These are phyloP conservation scores for Polyommatus iphigenia DNA, from an alignment of 2,888 invertebrate species.

Conservation along the genomic window DNA sequence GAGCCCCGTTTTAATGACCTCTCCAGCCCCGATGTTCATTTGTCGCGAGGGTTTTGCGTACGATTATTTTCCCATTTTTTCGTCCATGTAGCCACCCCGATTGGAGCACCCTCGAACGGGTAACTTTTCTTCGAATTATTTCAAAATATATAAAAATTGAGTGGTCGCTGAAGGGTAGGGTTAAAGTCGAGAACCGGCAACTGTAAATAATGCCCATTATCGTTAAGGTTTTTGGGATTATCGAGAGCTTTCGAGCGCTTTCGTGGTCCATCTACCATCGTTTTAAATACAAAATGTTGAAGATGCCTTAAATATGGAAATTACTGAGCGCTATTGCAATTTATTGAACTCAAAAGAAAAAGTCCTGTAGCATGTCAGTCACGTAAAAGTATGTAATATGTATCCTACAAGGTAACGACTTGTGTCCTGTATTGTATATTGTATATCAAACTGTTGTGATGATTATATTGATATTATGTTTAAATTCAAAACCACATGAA, in stretches of 20 bases:
- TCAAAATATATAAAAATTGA: constrained; percentile 27
- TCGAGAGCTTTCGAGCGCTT: background rate
- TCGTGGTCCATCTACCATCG: background rate
- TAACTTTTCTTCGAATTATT: constrained; percentile 38
- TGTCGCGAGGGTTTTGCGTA: constrained; percentile 75
- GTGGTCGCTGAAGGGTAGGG: constrained; percentile 23
- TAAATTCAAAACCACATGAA: background rate
- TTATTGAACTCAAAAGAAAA: too few species aligned
- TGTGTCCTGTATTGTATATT: background rate
- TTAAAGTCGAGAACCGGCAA: background rate
- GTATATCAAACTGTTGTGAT: background rate
- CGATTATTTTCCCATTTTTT: constrained; percentile 70
- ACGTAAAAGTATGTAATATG: background rate
- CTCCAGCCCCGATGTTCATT: constrained; percentile 79
- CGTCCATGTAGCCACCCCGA: constrained; percentile 54
- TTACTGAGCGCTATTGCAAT: background rate
- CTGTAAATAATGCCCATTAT: constrained; percentile 10
- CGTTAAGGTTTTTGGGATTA: background rate
- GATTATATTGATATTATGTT: background rate
- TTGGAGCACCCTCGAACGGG: constrained; percentile 48
- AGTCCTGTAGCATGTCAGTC: too few species aligned
- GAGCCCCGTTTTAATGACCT: constrained; percentile 79
- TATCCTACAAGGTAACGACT: background rate
- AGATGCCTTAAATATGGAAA: background rate
- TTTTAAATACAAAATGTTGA: background rate